These are phyloP conservation scores for Bubalus kerabau DNA, from an alignment of 2,113 vertebrate genomes.

Conservation along the genomic window DNA sequence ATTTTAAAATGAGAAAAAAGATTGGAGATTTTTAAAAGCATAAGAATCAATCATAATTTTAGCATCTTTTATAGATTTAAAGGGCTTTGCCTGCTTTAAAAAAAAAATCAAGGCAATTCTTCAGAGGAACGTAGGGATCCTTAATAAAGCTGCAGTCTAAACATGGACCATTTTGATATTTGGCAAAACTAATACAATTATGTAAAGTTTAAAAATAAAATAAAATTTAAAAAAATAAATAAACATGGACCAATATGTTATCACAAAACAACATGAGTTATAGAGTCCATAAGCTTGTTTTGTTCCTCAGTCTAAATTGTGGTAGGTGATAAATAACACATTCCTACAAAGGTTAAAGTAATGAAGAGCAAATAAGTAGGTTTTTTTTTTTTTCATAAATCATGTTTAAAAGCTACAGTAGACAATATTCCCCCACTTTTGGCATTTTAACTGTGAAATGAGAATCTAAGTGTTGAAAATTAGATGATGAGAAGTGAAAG, in stretches of 20 bases:
- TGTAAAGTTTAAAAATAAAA: no score
- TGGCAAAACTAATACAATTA: no score
- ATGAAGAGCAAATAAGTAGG: constrained; percentile 4
- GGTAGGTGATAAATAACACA: constrained; percentile 26
- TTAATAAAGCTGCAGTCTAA: constrained; percentile 47
- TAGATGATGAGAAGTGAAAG: constrained; percentile 30
- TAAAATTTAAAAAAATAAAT: background rate
- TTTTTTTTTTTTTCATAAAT: background rate
- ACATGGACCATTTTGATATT: background rate
- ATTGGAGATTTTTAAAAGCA: constrained; percentile 52
- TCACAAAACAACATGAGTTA: constrained; percentile 28
- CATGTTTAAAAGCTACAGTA: background rate
- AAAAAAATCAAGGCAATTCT: constrained; percentile 25
- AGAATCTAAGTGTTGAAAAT: constrained; percentile 28
- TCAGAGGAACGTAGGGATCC: constrained; percentile 27
- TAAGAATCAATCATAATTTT: constrained; percentile 65
- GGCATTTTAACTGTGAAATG: constrained; percentile 27
- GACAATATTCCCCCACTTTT: background rate
- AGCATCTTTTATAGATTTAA: constrained; percentile 54
- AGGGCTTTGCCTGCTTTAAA: constrained; percentile 21
- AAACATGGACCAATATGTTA: constrained; percentile 22
- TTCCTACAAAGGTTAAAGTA: constrained; percentile 35
- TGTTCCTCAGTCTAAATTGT: background rate
- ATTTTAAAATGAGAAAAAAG: constrained; percentile 65
- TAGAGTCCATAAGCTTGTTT: background rate